Evolutionary conservation across 2,888 invertebrate genomes (phyloP).

Genomic region (Drosophila borealis): DNA sequence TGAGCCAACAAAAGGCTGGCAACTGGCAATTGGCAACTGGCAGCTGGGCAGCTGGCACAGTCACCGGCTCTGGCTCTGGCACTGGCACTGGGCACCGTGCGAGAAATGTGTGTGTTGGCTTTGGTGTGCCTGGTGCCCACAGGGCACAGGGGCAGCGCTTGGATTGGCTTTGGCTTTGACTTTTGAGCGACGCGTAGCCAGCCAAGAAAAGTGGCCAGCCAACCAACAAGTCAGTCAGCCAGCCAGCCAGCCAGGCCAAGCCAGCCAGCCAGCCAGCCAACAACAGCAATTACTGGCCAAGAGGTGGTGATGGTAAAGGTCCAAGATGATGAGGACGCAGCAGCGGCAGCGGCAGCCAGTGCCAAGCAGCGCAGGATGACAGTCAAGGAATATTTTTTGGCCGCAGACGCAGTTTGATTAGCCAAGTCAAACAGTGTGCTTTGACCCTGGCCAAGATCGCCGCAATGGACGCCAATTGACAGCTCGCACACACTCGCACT

Average conservation of each 20-base stretch:
- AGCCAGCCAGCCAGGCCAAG: constrained; percentile 62
- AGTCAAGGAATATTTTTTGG: constrained; percentile 57
- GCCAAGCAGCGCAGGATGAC: constrained; percentile 58
- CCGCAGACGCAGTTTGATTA: constrained; percentile 76
- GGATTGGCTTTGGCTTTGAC: constrained; percentile 61
- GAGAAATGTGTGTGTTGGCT: constrained; percentile 26
- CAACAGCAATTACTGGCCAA: constrained; percentile 67
- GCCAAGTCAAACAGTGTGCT: constrained; percentile 82
- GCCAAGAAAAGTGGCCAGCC: constrained; percentile 79
- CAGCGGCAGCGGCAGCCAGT: constrained; percentile 11
- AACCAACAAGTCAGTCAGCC: constrained; percentile 63
- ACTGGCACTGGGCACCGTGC: constrained; percentile 24
- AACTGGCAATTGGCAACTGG: constrained; percentile 54
- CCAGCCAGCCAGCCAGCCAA: constrained; percentile 72
- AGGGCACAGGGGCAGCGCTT: constrained; percentile 55
- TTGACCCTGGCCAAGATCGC: constrained; percentile 75
- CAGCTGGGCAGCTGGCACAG: constrained; percentile 65
- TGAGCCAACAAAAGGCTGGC: constrained; percentile 79
- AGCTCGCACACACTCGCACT: constrained; percentile 35
- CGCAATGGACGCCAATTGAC: constrained; percentile 66
- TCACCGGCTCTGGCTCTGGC: constrained; percentile 54
- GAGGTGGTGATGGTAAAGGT: constrained; percentile 73
- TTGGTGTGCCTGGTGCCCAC: constrained; percentile 35
- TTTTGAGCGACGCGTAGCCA: constrained; percentile 77
- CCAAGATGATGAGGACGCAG: constrained; percentile 53